Conservation (phyloP, 2,888 invertebrate species). For the Noctua janthe region DNA sequence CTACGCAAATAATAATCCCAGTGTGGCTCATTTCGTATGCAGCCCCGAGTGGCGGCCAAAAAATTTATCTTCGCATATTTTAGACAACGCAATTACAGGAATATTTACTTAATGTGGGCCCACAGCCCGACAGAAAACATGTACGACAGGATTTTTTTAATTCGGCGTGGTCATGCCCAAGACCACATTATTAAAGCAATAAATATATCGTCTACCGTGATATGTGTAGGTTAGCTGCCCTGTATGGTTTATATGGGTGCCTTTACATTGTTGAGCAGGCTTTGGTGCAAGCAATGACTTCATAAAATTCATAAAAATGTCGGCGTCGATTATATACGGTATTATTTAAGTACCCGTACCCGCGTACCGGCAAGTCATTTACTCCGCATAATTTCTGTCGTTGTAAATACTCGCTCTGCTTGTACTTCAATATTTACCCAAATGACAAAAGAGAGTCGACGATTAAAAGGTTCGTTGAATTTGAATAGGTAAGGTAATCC, state of each 20-base stretch:
- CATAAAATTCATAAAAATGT: conserved; percentile 60
- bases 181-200: conserved; percentile 67
- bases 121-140: conserved; percentile 75
- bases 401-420: conserved; percentile 52
- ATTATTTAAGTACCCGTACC: conserved; percentile 48
- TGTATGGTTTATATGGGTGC: conserved; percentile 43
- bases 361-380: conserved; percentile 51
- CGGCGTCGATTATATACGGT: conserved; percentile 51
- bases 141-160: conserved; percentile 78
- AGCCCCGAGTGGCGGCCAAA: conserved; percentile 80
- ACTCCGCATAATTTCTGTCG: conserved; percentile 54
- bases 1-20: conserved; percentile 87
- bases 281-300: conserved; percentile 55
- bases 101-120: conserved; percentile 84
- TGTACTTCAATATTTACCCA: conserved; percentile 57
- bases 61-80: conserved; percentile 85
- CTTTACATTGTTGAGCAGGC: conserved; percentile 46
- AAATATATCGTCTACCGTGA: conserved; percentile 65
- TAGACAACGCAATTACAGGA: conserved; percentile 86
- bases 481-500: conserved; percentile 57
- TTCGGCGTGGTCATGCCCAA: conserved; percentile 65
- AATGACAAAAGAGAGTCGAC: conserved; percentile 57
- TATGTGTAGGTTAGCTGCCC: conserved; percentile 55
- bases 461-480: conserved; percentile 60
- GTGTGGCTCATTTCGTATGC: conserved; percentile 86